Conservation (phyloP, 2,113 vertebrate genomes). For the Melanocharis versteri region DNA sequence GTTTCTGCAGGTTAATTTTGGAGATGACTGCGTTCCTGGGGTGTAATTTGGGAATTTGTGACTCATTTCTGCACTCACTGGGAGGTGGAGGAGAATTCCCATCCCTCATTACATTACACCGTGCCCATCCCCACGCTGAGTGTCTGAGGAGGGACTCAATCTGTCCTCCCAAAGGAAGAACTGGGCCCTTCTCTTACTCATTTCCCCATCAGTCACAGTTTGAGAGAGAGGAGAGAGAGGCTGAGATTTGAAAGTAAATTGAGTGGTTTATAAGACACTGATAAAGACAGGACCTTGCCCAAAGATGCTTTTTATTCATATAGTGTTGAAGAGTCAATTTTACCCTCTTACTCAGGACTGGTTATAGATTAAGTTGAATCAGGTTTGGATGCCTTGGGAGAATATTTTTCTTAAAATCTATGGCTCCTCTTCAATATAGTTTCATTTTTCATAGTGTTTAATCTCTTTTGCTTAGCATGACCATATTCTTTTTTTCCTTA, state of each 20-base stretch:
- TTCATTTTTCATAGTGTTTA: not conserved
- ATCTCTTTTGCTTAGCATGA: not conserved
- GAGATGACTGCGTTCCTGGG: not conserved
- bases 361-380: not conserved
- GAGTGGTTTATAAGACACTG: not conserved
- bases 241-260: not conserved
- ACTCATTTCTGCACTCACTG: not conserved
- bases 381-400: not conserved
- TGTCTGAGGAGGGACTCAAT: not conserved
- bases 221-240: not conserved
- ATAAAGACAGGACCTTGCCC: not conserved
- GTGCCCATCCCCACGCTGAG: not conserved
- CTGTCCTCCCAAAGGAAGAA: not conserved
- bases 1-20: not conserved
- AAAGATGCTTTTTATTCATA: not conserved
- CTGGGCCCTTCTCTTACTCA: not conserved
- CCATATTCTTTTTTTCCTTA: not conserved
- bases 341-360: not conserved
- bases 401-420: not conserved
- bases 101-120: not conserved
- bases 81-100: not conserved
- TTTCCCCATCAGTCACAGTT: not conserved
- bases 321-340: not conserved
- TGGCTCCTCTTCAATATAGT: not conserved
- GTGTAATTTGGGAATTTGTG: not conserved